Conservation (phyloP, 2,797 vertebrate species). For the Lepus oiostolus region DNA sequence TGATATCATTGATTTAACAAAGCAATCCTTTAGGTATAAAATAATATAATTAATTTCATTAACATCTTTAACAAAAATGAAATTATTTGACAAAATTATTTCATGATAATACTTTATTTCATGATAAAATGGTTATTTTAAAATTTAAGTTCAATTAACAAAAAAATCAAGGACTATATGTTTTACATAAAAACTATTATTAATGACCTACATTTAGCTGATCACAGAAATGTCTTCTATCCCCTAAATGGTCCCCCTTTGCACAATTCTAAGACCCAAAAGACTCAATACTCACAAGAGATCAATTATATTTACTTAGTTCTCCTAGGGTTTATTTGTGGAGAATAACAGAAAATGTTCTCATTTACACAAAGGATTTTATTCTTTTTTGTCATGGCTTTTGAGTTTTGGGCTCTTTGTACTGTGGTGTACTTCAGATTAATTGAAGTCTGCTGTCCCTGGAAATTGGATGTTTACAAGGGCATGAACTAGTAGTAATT, state of each 20-base stretch:
- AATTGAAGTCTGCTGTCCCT: neutral
- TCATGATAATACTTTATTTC: neutral
- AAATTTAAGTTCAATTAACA: neutral
- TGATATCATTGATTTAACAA: neutral
- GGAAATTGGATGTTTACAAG: neutral
- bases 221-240: neutral
- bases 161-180: neutral
- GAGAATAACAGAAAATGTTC: neutral
- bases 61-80: neutral
- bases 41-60: conserved; percentile 16
- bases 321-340: neutral
- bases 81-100: neutral
- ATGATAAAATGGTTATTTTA: neutral
- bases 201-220: neutral
- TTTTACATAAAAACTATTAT: neutral
- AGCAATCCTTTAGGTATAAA: neutral
- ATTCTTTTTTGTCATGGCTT: neutral
- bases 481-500: neutral
- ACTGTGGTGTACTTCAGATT: neutral
- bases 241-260: neutral
- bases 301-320: neutral
- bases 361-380: neutral
- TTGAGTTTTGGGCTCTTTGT: neutral
- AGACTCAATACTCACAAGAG: neutral
- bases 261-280: neutral